Evolutionary conservation across 2,888 invertebrate genomes (phyloP).

Genomic region (Muschampia plurimacula): DNA sequence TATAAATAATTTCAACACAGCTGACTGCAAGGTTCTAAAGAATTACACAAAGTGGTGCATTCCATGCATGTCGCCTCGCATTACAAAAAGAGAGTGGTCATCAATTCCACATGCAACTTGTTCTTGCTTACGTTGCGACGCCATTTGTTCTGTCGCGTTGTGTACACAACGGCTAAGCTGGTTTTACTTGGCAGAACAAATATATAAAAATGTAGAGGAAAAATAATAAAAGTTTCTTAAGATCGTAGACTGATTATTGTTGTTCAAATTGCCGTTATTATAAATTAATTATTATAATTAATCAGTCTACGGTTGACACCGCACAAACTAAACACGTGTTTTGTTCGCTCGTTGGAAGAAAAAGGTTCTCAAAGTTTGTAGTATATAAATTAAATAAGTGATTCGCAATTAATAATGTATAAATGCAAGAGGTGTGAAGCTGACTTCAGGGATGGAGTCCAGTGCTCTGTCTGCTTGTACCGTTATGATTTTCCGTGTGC

Average conservation of each 20-base stretch:
- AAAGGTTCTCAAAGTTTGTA: too few relatives aligned
- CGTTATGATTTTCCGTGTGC: slow-evolving; percentile 17
- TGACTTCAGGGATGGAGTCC: slow-evolving; percentile 1
- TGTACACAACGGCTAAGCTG: background rate
- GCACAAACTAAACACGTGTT: too few relatives aligned
- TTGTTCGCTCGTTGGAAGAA: too few relatives aligned
- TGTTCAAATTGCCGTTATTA: too few relatives aligned
- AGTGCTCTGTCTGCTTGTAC: slow-evolving; percentile 7
- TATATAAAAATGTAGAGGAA: background rate
- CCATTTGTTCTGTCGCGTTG: slow-evolving; percentile 25
- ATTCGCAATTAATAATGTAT: background rate
- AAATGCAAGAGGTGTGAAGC: slow-evolving; percentile 9
- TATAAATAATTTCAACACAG: slow-evolving; percentile 18
- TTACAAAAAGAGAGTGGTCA: slow-evolving; percentile 32
- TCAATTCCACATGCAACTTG: slow-evolving; percentile 34
- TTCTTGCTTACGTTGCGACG: slow-evolving; percentile 21
- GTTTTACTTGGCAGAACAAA: slow-evolving; percentile 7
- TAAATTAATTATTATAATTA: too few relatives aligned
- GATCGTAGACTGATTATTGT: too few relatives aligned
- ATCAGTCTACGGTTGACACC: too few relatives aligned
- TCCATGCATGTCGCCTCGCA: slow-evolving; percentile 29
- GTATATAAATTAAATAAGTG: too few relatives aligned
- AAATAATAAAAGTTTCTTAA: background rate
- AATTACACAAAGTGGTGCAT: slow-evolving; percentile 27
- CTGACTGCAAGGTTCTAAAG: slow-evolving; percentile 17